Conservation (phyloP, 2,888 invertebrate genomes). For the Synanthedon tipuliformis region DNA sequence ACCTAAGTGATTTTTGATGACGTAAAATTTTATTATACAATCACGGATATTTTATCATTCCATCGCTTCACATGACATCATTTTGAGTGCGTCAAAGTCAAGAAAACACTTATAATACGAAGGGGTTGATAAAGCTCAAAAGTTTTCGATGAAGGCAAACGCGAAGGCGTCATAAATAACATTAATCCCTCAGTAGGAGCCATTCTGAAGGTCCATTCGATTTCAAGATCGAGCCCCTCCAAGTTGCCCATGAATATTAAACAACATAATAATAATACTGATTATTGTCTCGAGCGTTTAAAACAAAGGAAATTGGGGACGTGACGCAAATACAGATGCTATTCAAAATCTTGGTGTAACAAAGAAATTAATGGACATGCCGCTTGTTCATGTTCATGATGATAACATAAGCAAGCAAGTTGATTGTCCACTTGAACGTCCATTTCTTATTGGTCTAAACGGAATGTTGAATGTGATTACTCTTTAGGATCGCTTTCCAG, state of each 20-base stretch:
- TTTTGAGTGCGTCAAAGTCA: too few relatives aligned
- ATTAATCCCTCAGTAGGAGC: slow-evolving; percentile 20
- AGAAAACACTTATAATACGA: too few relatives aligned
- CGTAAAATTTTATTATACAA: too few relatives aligned
- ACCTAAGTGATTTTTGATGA: too few relatives aligned
- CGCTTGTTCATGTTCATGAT: too few relatives aligned
- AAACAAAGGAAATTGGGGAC: slow-evolving; percentile 43
- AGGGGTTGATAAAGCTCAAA: not conserved
- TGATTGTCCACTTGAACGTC: too few relatives aligned
- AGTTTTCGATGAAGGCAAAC: not conserved
- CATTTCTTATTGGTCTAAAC: too few relatives aligned
- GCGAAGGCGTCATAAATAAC: slow-evolving; percentile 17
- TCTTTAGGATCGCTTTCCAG: too few relatives aligned
- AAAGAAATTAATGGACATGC: not conserved
- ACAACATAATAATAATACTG: slow-evolving; percentile 43
- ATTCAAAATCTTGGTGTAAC: not conserved
- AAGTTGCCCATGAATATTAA: slow-evolving; percentile 31
- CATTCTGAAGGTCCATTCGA: slow-evolving; percentile 18
- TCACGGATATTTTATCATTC: too few relatives aligned
- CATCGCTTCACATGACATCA: too few relatives aligned
- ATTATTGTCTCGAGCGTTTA: slow-evolving; percentile 51
- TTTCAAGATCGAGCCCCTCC: slow-evolving; percentile 16
- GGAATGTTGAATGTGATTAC: too few relatives aligned
- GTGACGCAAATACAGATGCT: slow-evolving; percentile 32
- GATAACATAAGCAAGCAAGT: too few relatives aligned